A percentile compares a stretch with the other conserved stretches of the same genome.
Evolutionary conservation across 2,797 vertebrate genomes (phyloP).

Genomic region (Falco novaeseelandiae): DNA sequence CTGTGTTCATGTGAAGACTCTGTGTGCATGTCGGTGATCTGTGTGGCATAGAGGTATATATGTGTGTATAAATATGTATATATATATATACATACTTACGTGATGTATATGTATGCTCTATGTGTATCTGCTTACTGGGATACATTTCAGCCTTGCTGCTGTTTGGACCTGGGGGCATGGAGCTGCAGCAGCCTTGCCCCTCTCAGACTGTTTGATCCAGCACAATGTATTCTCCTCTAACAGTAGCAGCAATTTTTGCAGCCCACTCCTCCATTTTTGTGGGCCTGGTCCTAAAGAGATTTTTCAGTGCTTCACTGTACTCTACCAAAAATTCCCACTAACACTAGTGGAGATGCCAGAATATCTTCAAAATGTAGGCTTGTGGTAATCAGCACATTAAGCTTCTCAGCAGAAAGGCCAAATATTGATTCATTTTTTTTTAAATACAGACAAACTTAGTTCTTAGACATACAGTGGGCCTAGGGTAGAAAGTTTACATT

Average conservation of each 20-base stretch:
- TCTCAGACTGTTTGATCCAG: background rate
- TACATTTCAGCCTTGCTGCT: background rate
- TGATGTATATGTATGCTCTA: background rate
- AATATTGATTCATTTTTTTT: conserved; percentile 13
- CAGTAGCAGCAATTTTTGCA: background rate
- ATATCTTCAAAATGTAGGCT: background rate
- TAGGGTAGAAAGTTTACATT: conserved; percentile 19
- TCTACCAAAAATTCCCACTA: background rate
- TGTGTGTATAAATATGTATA: too few relatives aligned
- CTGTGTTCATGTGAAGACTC: background rate
- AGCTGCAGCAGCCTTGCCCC: background rate
- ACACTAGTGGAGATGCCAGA: background rate
- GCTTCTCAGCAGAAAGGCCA: conserved; percentile 3
- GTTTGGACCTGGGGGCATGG: background rate
- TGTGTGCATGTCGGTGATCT: background rate
- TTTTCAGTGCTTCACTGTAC: background rate
- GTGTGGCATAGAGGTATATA: background rate
- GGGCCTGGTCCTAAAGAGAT: background rate
- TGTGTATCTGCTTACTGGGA: background rate
- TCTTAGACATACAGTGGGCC: background rate
- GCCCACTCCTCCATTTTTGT: background rate
- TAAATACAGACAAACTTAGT: background rate
- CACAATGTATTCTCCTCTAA: background rate
- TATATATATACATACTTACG: too few relatives aligned
- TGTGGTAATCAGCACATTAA: background rate